Evolutionary conservation across 2,888 invertebrate genomes (phyloP), one percentile per base, ranked within the genome.

Genomic region (Brenthis hecate): DNA sequence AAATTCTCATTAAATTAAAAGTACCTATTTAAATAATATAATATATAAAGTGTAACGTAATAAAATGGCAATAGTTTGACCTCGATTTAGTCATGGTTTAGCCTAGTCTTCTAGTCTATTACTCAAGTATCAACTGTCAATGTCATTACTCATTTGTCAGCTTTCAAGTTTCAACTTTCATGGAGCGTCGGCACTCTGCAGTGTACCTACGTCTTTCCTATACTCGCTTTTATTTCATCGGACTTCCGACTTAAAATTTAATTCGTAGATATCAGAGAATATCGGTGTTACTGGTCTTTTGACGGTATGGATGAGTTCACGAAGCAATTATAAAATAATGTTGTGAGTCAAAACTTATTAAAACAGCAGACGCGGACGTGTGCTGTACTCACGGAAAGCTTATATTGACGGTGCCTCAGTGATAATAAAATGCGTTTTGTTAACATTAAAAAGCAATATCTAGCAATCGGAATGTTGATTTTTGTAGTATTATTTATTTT

Each of bases 371-470:
- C 60, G 66, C 64, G 61, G 64, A 73, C 71, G 70, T 74, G 72
- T 65, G 57, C 68, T 58, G 69, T 61, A 63, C 47, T 14, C 68
- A 51, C 57, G 47, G 56, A 54, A 71, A 66, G 58, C 66, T 60
- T 57, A 56, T 62, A 67, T 67, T 51, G 61, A 56, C 36, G 66
- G 65, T 73, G 71, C 61, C 62, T 68, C 51, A 74, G 73, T 73
- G 74, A 81, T 76, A 81, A 76, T 85, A 91, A 82, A 78, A 91
- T 91, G 92, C 85, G 85, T 85, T 91, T 92, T 85, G 82, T 89
- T 74, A 88, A 85, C 76, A 85, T 91, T 70, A 92, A 92, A 75
- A 92, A 92, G 84, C 92, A 92, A 84, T 92, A 92, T 78, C 76
- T 92, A 81, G 88, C 85, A 68, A 71, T 92, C 78, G 92, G 85